phyloP scores from a whole-genome alignment of 2,888 invertebrate species.

The Heliconius aoede region DNA sequence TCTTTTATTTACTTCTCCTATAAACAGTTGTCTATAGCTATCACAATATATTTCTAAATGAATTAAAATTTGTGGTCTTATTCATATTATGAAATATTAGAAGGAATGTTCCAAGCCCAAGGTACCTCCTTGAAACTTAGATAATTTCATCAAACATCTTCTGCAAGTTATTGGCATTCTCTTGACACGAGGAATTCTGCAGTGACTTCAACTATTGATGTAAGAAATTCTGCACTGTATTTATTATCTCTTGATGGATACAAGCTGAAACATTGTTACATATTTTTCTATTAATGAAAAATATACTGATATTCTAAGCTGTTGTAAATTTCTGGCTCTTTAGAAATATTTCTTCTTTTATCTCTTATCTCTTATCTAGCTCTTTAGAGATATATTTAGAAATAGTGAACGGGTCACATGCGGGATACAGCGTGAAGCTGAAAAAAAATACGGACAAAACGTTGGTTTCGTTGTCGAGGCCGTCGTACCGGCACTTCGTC shows the following conservation, averaged over 20 bases:
- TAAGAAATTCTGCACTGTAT: conserved; percentile 17
- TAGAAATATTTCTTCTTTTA: too few relatives aligned
- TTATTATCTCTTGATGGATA: conserved; percentile 9
- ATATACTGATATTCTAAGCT: neutral
- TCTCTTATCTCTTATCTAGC: too few relatives aligned
- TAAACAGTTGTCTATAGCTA: neutral
- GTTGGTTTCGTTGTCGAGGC: too few relatives aligned
- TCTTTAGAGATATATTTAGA: too few relatives aligned
- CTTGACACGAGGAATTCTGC: conserved; percentile 22
- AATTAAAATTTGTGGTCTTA: neutral
- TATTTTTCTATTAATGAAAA: neutral
- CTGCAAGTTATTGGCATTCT: conserved; percentile 16
- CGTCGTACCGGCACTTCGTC: too few relatives aligned
- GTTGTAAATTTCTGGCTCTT: neutral
- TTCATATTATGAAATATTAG: neutral
- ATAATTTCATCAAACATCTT: conserved; percentile 25
- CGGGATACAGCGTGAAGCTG: too few relatives aligned
- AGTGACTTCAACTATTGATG: conserved; percentile 16
- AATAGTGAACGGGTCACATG: too few relatives aligned
- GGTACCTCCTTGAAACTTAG: conserved; percentile 18
- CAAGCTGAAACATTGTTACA: neutral
- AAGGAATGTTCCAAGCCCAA: conserved; percentile 16
- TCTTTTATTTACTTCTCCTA: neutral
- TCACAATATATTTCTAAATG: neutral
- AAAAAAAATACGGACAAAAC: too few relatives aligned